A percentile compares a stretch with the other conserved stretches of the same genome.
Conservation (phyloP, 2,113 vertebrate species). For the Ageneiosus marmoratus region DNA sequence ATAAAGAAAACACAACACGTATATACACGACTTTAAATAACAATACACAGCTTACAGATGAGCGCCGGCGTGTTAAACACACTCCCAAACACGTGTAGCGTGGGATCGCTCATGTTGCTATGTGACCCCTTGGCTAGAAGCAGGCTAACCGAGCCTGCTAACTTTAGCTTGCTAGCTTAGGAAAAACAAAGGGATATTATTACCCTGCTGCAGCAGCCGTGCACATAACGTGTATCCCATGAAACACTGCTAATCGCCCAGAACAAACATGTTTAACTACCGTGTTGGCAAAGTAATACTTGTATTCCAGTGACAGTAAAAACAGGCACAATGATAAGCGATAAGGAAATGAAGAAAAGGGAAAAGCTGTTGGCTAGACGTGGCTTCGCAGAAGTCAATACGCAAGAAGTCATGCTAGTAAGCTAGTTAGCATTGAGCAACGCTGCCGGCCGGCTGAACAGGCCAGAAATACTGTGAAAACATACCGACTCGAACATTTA, state of each 20-base stretch:
- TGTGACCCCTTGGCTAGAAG: not conserved
- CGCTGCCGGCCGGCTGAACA: conserved; percentile 22
- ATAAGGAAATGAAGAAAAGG: not conserved
- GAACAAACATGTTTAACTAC: not conserved
- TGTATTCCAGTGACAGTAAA: too few species aligned
- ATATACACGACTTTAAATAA: not conserved
- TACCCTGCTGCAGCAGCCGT: conserved; percentile 22
- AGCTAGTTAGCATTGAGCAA: not conserved
- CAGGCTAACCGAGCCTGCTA: conserved; percentile 31
- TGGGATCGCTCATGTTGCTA: not conserved
- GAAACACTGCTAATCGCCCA: not conserved
- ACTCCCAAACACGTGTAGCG: not conserved
- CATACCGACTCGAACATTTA: not conserved
- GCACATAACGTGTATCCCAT: not conserved
- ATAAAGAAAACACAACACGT: not conserved
- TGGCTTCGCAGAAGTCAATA: conserved; percentile 39
- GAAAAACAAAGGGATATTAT: conserved; percentile 58
- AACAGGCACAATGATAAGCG: not conserved
- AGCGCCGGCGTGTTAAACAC: too few species aligned
- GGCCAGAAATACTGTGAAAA: not conserved
- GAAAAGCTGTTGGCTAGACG: not conserved
- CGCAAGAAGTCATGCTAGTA: conserved; percentile 17
- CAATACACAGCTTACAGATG: not conserved
- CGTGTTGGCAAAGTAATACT: not conserved
- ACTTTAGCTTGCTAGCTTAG: conserved; percentile 49